phyloP scores from a whole-genome alignment of 1,140 invertebrate species.

The Bombus cullumanus region DNA sequence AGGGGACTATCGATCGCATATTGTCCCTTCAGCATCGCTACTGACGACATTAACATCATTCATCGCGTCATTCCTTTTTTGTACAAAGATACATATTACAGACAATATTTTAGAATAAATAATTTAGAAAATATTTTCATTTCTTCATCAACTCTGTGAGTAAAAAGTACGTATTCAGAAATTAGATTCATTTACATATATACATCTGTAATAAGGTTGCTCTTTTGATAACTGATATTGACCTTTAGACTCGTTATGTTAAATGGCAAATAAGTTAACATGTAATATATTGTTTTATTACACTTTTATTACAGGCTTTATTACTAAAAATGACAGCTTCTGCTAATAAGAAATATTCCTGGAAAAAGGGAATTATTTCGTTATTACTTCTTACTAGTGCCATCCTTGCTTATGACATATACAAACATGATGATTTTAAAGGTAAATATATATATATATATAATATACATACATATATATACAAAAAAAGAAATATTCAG shows the following conservation, averaged over 20 bases:
- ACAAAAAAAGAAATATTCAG: neutral
- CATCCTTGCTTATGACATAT: conserved; percentile 76
- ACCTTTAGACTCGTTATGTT: conserved; percentile 31
- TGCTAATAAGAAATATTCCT: conserved; percentile 75
- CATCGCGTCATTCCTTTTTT: conserved; percentile 43
- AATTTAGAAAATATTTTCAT: conserved; percentile 15
- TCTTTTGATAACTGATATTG: conserved; percentile 8
- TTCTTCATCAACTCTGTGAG: neutral
- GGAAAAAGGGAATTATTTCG: conserved; percentile 76
- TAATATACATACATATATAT: fast-evolving
- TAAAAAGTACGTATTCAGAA: neutral
- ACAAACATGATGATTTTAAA: conserved; percentile 78
- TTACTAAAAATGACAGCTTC: conserved; percentile 78
- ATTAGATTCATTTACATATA: neutral
- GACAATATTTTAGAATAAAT: conserved; percentile 18
- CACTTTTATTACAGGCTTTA: conserved; percentile 71
- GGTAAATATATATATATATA: conserved; percentile 64
- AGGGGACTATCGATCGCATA: conserved; percentile 71
- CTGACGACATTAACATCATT: conserved; percentile 56
- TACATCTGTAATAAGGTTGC: too few relatives aligned
- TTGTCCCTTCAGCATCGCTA: conserved; percentile 46
- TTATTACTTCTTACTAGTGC: conserved; percentile 75
- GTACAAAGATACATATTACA: neutral
- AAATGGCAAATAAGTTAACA: neutral
- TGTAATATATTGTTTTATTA: neutral